Percentiles rank a stretch among this genome's conserved stretches.
These are phyloP conservation scores for Pseudolycoriella hygida DNA, from an alignment of 2,888 invertebrate species.

Conservation along the genomic window DNA sequence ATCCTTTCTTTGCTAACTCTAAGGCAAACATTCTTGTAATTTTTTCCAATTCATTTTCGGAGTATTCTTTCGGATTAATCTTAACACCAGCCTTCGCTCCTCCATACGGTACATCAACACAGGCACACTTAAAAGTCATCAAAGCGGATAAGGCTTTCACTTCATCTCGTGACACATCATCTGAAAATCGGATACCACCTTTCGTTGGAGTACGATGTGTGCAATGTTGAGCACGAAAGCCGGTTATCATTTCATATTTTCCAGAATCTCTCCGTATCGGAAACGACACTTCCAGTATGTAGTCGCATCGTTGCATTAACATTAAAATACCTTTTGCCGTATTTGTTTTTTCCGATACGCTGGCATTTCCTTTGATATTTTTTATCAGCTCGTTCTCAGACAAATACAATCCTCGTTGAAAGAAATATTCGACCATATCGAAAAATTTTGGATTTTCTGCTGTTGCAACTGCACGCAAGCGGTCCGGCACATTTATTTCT, in stretches of 20 bases:
- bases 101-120: conserved; percentile 63
- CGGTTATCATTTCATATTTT: conserved; percentile 92
- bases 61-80: conserved; percentile 54
- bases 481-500: too few species aligned
- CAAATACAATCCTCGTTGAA: conserved; percentile 85
- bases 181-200: conserved; percentile 66
- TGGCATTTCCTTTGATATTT: conserved; percentile 55
- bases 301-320: conserved; percentile 94
- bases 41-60: conserved; percentile 53
- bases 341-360: conserved; percentile 75
- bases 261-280: conserved; percentile 93
- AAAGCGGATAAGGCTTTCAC: conserved; percentile 64
- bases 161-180: conserved; percentile 49
- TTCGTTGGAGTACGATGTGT: conserved; percentile 96
- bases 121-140: conserved; percentile 74
- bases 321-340: conserved; percentile 89
- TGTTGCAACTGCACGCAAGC: conserved; percentile 60
- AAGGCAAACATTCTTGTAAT: conserved; percentile 57
- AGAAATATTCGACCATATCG: conserved; percentile 98
- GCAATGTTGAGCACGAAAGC: conserved; percentile 92
- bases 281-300: conserved; percentile 75
- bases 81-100: conserved; percentile 57
- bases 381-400: conserved; percentile 81
- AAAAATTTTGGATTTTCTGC: conserved; percentile 78
- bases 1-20: conserved; percentile 61